Percentiles rank a stretch among this genome's conserved stretches.
Conservation (phyloP, 53 echinoderm and acorn worm genomes). For the Astropecten irregularis region DNA sequence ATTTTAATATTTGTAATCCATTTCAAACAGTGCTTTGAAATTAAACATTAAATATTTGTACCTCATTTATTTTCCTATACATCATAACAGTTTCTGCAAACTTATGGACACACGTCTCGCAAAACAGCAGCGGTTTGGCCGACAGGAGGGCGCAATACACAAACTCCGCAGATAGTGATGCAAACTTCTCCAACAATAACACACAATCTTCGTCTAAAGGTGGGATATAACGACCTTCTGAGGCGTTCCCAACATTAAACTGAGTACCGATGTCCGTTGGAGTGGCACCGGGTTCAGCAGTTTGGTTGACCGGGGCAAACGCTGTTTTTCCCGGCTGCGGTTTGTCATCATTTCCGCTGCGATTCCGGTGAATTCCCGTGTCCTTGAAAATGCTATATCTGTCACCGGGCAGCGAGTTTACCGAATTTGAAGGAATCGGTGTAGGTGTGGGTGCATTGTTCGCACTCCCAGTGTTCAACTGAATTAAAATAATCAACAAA, state of each 20-base stretch:
- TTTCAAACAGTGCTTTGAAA: too few species aligned
- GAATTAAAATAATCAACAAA: background rate
- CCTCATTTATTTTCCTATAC: slow-evolving; percentile 14
- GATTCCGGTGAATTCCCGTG: too few species aligned
- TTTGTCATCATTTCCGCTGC: too few species aligned
- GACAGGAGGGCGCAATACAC: slow-evolving; percentile 58
- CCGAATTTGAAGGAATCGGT: background rate
- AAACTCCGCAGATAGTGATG: slow-evolving; percentile 45
- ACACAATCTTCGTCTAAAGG: background rate
- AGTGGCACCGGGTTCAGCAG: background rate
- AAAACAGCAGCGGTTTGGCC: slow-evolving; percentile 64
- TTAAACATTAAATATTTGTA: too few species aligned
- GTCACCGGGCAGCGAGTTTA: too few species aligned
- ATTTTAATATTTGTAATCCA: too few species aligned
- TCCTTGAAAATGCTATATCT: too few species aligned
- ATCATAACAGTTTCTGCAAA: background rate
- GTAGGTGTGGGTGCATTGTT: background rate
- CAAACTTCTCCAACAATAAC: slow-evolving; percentile 41
- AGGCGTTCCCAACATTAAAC: background rate
- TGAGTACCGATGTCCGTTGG: background rate
- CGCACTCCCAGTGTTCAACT: background rate
- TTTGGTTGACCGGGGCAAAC: background rate
- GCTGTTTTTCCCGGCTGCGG: background rate
- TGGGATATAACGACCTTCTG: background rate
- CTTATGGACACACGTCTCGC: slow-evolving; percentile 60